Evolutionary conservation across 2,797 vertebrate species (phyloP).

Genomic region (Brachymystax lenok): DNA sequence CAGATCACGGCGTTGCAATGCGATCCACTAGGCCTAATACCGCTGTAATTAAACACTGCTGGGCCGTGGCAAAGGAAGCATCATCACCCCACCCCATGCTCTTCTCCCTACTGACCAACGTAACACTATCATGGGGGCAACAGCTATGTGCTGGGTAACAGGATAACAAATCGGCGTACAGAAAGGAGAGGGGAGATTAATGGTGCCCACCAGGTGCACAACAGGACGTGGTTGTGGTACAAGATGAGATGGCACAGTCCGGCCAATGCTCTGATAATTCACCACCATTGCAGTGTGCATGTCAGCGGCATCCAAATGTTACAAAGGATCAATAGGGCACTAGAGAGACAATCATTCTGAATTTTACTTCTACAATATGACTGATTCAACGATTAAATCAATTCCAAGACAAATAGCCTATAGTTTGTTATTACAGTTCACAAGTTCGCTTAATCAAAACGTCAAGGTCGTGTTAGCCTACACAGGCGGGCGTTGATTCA

Average conservation of each 20-base stretch:
- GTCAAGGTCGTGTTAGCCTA: conserved; percentile 13
- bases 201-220: neutral
- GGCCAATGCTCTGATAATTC: neutral
- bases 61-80: neutral
- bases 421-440: conserved; percentile 23
- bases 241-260: neutral
- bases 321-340: neutral
- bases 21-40: neutral
- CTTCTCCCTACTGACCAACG: neutral
- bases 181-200: neutral
- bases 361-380: neutral
- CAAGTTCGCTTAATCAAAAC: conserved; percentile 42
- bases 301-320: neutral
- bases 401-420: conserved; percentile 21
- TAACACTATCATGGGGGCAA: neutral
- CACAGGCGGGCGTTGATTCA: conserved; percentile 41
- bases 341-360: neutral
- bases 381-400: neutral
- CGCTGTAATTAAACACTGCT: conserved; percentile 15
- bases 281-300: neutral
- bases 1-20: conserved; percentile 13
- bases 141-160: neutral
- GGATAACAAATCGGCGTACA: neutral
- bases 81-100: too few relatives aligned
- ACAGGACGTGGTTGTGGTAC: neutral